Percentiles rank a stretch among this genome's conserved stretches.
phyloP scores from a whole-genome alignment of 1,140 invertebrate genomes.

The Diplogasteroides magnus region DNA sequence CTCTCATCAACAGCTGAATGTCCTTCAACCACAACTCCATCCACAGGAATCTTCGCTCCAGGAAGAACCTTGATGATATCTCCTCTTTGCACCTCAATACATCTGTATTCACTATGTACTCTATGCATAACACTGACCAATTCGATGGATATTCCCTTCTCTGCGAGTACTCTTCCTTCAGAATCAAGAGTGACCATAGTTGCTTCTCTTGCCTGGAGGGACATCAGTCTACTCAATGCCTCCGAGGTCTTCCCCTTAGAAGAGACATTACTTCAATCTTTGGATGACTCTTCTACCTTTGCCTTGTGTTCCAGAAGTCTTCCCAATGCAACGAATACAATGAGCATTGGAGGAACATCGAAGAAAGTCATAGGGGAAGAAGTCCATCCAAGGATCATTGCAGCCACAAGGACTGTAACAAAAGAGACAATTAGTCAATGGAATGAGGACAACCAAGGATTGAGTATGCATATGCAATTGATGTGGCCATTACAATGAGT shows the following conservation, averaged over 20 bases:
- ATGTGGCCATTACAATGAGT: conserved; percentile 91
- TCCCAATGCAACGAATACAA: conserved; percentile 97
- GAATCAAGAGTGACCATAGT: conserved; percentile 74
- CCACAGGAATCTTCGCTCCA: conserved; percentile 86
- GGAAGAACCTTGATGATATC: conserved; percentile 84
- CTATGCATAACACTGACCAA: conserved; percentile 61
- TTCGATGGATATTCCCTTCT: conserved; percentile 80
- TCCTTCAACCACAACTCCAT: conserved; percentile 83
- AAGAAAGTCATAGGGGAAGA: conserved; percentile 89
- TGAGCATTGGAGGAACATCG: conserved; percentile 95
- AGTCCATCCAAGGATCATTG: conserved; percentile 53
- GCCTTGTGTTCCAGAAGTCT: conserved; percentile 96
- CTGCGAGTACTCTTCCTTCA: conserved; percentile 70
- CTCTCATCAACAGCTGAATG: conserved; percentile 91
- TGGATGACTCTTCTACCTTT: conserved; percentile 65
- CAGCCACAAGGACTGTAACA: conserved; percentile 59
- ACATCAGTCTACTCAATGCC: conserved; percentile 86
- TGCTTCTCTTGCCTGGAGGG: conserved; percentile 89
- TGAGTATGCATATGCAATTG: conserved; percentile 82
- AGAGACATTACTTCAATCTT: conserved; percentile 14
- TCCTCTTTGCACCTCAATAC: conserved; percentile 73
- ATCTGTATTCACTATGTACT: too few species aligned
- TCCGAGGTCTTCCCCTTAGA: conserved; percentile 92
- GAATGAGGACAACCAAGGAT: conserved; percentile 63
- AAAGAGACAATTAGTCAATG: too few species aligned